These are phyloP conservation scores for Drosophila teissieri DNA, from an alignment of 1,140 invertebrate species.

Conservation along the genomic window DNA sequence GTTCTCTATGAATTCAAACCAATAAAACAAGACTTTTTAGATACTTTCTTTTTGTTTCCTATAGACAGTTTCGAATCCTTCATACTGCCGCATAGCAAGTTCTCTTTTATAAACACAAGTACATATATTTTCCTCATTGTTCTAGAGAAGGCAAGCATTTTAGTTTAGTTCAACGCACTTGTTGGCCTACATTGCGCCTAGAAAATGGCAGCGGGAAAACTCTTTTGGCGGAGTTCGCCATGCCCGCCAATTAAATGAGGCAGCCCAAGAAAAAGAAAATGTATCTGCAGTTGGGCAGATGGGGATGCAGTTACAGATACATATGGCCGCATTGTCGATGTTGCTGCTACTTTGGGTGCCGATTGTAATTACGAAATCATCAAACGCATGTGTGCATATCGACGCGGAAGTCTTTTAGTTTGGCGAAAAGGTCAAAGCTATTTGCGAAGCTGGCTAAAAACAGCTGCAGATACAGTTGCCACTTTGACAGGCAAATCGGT, in stretches of 20 bases:
- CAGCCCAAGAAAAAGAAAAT: conserved; percentile 36
- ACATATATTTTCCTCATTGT: conserved; percentile 6
- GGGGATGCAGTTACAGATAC: conserved; percentile 16
- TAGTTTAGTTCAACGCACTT: conserved; percentile 79
- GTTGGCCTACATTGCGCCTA: conserved; percentile 73
- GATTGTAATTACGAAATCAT: conserved; percentile 68
- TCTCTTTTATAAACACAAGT: background rate
- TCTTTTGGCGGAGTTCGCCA: conserved; percentile 21
- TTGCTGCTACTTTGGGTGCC: conserved; percentile 41
- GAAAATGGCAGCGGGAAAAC: conserved; percentile 43
- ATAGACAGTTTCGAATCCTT: background rate
- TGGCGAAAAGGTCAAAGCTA: conserved; percentile 49
- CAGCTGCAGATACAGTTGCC: conserved; percentile 23
- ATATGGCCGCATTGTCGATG: conserved; percentile 6
- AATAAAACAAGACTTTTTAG: too few relatives aligned
- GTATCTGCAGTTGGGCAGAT: conserved; percentile 38
- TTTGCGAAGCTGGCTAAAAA: conserved; percentile 21
- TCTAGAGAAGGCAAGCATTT: conserved; percentile 16
- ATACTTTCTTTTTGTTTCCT: background rate
- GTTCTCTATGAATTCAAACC: too few relatives aligned
- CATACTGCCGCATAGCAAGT: background rate
- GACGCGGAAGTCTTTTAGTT: conserved; percentile 52
- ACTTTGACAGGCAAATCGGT: background rate
- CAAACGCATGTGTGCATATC: conserved; percentile 52
- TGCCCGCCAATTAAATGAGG: conserved; percentile 56